Evolutionary conservation across 2,888 invertebrate genomes (phyloP).

Genomic region (Dendrolimus houi): DNA sequence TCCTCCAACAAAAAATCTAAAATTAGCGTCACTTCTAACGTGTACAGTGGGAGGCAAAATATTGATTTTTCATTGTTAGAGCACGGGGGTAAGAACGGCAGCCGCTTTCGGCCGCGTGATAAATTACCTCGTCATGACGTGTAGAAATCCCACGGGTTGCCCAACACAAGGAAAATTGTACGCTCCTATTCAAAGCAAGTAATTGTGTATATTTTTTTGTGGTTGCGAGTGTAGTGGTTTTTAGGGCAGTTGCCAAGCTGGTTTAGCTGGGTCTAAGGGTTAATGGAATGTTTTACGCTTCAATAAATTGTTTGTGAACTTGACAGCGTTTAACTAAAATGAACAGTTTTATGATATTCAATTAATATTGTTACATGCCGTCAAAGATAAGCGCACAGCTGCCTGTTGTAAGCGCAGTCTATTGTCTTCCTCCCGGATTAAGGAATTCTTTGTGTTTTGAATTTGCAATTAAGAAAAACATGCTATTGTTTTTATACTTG

Average conservation of each 20-base stretch:
- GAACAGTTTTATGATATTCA: too few species aligned
- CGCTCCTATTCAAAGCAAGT: slow-evolving; percentile 6
- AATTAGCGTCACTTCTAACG: not conserved
- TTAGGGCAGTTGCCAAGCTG: not conserved
- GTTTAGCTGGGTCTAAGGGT: too few species aligned
- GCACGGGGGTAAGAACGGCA: slow-evolving; percentile 37
- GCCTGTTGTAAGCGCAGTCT: too few species aligned
- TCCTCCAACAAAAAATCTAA: not conserved
- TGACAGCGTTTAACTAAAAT: too few species aligned
- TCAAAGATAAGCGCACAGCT: too few species aligned
- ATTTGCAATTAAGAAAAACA: too few species aligned
- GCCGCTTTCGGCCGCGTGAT: slow-evolving; percentile 34
- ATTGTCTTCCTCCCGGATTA: too few species aligned
- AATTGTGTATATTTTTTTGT: slow-evolving; percentile 12
- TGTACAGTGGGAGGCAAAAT: slow-evolving; percentile 25
- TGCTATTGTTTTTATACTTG: too few species aligned
- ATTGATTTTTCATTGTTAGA: slow-evolving; percentile 55
- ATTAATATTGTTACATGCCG: too few species aligned
- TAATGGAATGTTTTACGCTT: too few species aligned
- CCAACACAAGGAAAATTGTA: slow-evolving; percentile 14
- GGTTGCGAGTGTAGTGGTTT: not conserved
- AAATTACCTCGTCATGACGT: slow-evolving; percentile 47
- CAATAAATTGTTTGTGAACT: too few species aligned
- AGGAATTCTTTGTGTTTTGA: too few species aligned
- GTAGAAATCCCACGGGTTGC: slow-evolving; percentile 32